Percentiles rank a stretch among this genome's conserved stretches.
Evolutionary conservation across 37 sponge, comb jelly and placozoan species (phyloP).

Genomic region (Bolinopsis microptera): DNA sequence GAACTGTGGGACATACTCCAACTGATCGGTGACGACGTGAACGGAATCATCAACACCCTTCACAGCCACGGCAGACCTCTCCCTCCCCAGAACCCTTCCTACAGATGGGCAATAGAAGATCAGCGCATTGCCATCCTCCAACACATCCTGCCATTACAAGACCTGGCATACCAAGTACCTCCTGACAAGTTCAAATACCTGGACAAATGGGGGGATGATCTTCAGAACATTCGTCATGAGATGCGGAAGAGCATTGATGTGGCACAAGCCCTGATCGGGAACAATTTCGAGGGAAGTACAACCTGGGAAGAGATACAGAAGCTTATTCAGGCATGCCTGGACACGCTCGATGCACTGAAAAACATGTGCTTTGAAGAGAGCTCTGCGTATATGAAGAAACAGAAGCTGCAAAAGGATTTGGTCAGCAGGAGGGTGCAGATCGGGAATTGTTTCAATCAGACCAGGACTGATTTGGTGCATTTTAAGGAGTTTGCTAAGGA

Average conservation of each 20-base stretch:
- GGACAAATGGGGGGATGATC: slow-evolving; percentile 39
- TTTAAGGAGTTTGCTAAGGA: background rate
- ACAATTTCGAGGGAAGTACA: background rate
- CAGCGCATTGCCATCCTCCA: background rate
- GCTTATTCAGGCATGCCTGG: background rate
- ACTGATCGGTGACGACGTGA: background rate
- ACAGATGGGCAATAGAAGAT: background rate
- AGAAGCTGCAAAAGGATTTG: background rate
- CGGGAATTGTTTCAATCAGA: background rate
- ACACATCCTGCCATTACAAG: background rate
- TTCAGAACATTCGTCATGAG: slow-evolving; percentile 22
- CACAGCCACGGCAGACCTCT: background rate
- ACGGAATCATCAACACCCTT: background rate
- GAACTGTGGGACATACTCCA: slow-evolving; percentile 12
- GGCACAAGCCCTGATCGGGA: background rate
- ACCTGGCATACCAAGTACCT: background rate
- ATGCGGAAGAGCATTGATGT: slow-evolving; percentile 13
- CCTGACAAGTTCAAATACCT: background rate
- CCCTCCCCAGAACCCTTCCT: background rate
- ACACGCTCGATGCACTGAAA: background rate
- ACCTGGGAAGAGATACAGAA: background rate
- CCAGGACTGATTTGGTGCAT: background rate
- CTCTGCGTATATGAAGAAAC: background rate
- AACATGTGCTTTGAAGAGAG: background rate
- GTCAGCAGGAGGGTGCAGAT: background rate